Evolutionary conservation across 2,113 vertebrate species (phyloP), one percentile per base, ranked within the genome.

Genomic region (Pygoscelis adeliae): DNA sequence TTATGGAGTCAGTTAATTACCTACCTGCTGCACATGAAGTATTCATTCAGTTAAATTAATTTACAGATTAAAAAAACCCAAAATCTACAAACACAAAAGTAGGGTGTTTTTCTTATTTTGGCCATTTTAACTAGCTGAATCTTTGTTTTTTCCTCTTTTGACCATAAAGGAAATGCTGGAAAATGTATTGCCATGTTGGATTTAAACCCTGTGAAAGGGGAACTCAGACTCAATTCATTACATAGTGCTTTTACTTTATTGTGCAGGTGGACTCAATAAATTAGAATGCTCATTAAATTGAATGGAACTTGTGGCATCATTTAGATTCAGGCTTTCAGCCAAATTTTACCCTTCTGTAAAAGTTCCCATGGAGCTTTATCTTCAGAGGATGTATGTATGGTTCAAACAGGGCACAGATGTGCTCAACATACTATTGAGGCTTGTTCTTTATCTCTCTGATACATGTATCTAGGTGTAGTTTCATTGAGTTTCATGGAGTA

Each of bases 211-310:
- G 11, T 67, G 83, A 87, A 94, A 80, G 34, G 38, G 25, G 9
- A 77, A 56, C 32, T 83, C 59, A 40, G 47, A 26, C 11, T 86
- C 55, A 71, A 93, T 92, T 93, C 92, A 81, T 78, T 89, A 83
- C 44, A 61, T 9, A 50, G 42, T 42, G 80, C 63, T 93, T 93
- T 92, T 63, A 80, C n/a, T 89, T 95, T 65, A 92, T 78, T 93
- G 55, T 78, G 42, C 73, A 87, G 76, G 90, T 95, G 76, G 32
- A 55, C 40, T 78, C 79, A 44, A 59, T 94, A 94, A 97, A 92
- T 95, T 93, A 92, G 62, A 88, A 89, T 61, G 30, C 22, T 90
- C 19, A 38, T 90, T 89, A 95, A 86, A 67, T 19, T 89, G 76
- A 89, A 95, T 86, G 63, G 74, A 90, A 87, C 32, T 81, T 55